phyloP scores from a whole-genome alignment of 2,888 invertebrate species.

The Orgyia antiqua region DNA sequence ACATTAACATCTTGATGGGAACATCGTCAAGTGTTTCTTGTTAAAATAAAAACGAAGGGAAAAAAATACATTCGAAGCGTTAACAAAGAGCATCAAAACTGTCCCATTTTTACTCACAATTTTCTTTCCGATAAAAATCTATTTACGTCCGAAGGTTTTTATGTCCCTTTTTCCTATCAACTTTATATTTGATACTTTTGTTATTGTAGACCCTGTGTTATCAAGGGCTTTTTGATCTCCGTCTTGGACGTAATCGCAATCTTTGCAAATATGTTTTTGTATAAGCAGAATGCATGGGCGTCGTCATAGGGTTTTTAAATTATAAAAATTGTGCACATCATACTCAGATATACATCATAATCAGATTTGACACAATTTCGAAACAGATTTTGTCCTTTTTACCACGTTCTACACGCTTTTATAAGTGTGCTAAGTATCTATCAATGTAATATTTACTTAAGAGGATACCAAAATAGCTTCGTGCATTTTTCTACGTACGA shows the following conservation, averaged over 20 bases:
- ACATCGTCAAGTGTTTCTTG: slow-evolving; percentile 40
- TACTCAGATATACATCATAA: no score
- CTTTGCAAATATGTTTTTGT: slow-evolving; percentile 1
- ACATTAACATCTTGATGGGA: slow-evolving; percentile 14
- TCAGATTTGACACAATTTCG: no score
- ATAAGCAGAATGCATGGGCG: background rate
- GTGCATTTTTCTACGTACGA: no score
- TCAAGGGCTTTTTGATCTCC: slow-evolving; percentile 7
- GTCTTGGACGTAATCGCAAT: background rate
- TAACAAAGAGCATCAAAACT: slow-evolving; percentile 48
- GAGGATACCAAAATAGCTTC: no score
- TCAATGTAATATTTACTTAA: no score
- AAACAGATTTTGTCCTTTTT: no score
- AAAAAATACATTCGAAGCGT: slow-evolving; percentile 42
- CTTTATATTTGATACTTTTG: slow-evolving; percentile 20
- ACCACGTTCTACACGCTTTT: no score
- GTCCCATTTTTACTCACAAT: slow-evolving; percentile 13
- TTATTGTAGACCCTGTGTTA: slow-evolving; percentile 15
- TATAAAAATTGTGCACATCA: no score
- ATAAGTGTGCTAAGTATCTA: no score
- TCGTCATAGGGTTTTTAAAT: no score
- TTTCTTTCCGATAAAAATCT: slow-evolving; percentile 20
- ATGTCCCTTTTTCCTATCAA: slow-evolving; percentile 11
- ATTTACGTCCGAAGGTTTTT: slow-evolving; percentile 19
- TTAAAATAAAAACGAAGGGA: slow-evolving; percentile 41